phyloP scores from a whole-genome alignment of 2,888 invertebrate species.

The Sylvicola fuscatus region DNA sequence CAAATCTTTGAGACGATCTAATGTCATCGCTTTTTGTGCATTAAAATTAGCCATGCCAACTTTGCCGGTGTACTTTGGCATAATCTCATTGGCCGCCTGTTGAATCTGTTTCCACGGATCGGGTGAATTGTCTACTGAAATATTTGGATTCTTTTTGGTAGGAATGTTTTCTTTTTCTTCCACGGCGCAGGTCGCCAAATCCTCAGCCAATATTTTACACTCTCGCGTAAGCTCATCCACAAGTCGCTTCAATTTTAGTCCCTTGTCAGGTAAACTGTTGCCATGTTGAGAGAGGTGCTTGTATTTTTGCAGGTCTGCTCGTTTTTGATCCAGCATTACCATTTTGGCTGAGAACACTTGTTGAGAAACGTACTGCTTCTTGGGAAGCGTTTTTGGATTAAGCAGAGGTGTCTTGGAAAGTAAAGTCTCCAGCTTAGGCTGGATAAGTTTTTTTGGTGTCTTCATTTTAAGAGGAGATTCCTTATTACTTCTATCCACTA shows the following conservation, averaged over 20 bases:
- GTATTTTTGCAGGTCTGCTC: constrained; percentile 22
- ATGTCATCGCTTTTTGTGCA: constrained; percentile 43
- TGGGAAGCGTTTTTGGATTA: no score
- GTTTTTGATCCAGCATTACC: no score
- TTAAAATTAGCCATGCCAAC: constrained; percentile 45
- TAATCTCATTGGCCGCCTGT: constrained; percentile 17
- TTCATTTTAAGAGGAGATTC: no score
- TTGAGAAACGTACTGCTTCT: no score
- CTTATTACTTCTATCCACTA: no score
- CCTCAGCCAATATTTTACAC: neutral
- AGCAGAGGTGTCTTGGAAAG: no score
- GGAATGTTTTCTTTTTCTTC: neutral
- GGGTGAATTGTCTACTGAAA: no score
- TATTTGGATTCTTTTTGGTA: no score
- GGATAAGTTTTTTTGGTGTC: neutral
- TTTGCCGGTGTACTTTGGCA: constrained; percentile 19
- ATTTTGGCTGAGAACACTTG: no score
- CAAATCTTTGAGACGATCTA: constrained; percentile 40
- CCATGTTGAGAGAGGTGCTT: constrained; percentile 14
- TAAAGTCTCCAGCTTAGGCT: neutral
- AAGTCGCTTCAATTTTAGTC: constrained; percentile 13
- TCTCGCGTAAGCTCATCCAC: neutral
- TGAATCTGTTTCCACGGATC: constrained; percentile 19
- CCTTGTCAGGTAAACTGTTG: constrained; percentile 38
- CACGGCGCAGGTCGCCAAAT: neutral